Evolutionary conservation across 2,113 vertebrate species (phyloP).

Genomic region (Larimichthys polyactis): DNA sequence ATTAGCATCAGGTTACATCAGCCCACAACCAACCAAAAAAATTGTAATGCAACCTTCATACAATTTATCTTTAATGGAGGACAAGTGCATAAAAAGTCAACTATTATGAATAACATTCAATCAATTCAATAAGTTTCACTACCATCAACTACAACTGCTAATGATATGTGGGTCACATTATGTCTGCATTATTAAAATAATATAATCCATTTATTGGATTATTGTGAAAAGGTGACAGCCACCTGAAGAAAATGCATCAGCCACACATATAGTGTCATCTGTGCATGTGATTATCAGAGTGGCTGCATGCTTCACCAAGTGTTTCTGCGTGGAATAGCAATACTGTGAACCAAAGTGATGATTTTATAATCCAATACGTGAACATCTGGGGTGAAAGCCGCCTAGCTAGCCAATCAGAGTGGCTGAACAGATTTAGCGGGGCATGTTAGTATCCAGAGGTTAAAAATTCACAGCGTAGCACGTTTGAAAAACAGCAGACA

Average conservation of each 20-base stretch:
- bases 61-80: conserved; percentile 3
- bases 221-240: background rate
- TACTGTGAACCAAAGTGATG: conserved; percentile 63
- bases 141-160: background rate
- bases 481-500: conserved; percentile 8
- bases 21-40: conserved; percentile 31
- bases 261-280: background rate
- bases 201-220: background rate
- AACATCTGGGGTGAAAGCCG: conserved; percentile 77
- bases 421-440: conserved; percentile 60
- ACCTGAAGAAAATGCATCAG: conserved; percentile 12
- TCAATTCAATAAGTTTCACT: background rate
- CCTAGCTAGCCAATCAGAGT: conserved; percentile 71
- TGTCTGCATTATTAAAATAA: background rate
- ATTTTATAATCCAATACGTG: conserved; percentile 75
- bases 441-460: conserved; percentile 47
- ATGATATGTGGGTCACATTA: background rate
- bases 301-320: conserved; percentile 19
- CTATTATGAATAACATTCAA: background rate
- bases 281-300: conserved; percentile 26
- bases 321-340: conserved; percentile 62
- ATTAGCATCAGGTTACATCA: conserved; percentile 62
- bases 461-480: conserved; percentile 25
- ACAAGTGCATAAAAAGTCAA: background rate
- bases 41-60: conserved; percentile 29